These are phyloP conservation scores for Anguilla anguilla DNA, from an alignment of 2,797 vertebrate genomes.

Conservation along the genomic window DNA sequence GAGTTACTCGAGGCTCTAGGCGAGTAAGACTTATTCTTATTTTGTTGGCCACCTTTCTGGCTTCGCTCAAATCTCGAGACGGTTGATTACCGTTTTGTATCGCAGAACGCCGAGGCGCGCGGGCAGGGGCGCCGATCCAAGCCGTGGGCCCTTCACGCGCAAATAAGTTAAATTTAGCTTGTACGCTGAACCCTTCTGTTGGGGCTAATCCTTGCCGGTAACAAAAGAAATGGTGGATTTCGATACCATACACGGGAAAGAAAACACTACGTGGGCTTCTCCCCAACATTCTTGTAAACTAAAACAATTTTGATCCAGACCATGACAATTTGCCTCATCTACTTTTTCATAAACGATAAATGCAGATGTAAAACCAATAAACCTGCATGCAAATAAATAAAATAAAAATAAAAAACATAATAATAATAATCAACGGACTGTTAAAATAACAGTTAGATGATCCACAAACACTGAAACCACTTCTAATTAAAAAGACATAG, in stretches of 20 bases:
- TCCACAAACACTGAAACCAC: neutral
- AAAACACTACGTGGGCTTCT: conserved; percentile 8
- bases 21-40: conserved; percentile 9
- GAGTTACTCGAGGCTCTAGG: conserved; percentile 21
- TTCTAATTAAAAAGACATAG: neutral
- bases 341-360: neutral
- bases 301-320: neutral
- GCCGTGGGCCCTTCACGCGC: neutral
- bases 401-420: neutral
- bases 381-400: neutral
- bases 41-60: neutral
- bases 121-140: neutral
- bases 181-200: neutral
- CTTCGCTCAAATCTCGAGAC: neutral
- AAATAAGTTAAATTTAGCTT: conserved; percentile 9
- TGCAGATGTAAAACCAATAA: neutral
- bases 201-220: neutral
- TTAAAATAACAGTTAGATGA: neutral
- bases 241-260: neutral
- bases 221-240: conserved; percentile 15
- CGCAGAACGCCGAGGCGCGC: neutral
- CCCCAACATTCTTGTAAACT: neutral
- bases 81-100: neutral
- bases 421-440: neutral
- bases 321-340: neutral